phyloP scores from a whole-genome alignment of 64 coral and sea anemone species.

The Astreopora myriophthalma region DNA sequence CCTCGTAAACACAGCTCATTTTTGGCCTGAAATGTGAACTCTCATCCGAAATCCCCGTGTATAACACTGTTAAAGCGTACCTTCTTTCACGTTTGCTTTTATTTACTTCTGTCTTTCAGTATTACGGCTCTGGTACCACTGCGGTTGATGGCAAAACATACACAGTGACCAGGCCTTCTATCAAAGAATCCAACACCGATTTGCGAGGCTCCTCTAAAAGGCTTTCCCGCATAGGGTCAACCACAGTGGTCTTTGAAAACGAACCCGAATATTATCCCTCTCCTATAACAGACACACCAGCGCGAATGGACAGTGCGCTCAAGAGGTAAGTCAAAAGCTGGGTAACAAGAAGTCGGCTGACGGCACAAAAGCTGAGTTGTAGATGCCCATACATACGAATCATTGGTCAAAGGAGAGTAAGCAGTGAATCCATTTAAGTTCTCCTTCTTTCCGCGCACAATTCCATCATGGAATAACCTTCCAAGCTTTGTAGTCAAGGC shows the following conservation, averaged over 20 bases:
- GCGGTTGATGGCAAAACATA: constrained; percentile 85
- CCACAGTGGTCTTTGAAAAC: constrained; percentile 36
- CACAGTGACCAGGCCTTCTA: constrained; percentile 86
- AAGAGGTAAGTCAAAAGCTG: constrained; percentile 47
- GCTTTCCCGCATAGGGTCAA: constrained; percentile 80
- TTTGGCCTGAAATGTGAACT: too few species aligned
- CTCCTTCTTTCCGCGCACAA: too few species aligned
- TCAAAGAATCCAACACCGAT: constrained; percentile 86
- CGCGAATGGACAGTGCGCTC: constrained; percentile 54
- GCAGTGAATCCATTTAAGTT: too few species aligned
- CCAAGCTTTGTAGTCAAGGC: too few species aligned
- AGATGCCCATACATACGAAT: not conserved
- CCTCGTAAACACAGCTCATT: too few species aligned
- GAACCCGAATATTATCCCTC: constrained; percentile 72
- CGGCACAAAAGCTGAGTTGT: not conserved
- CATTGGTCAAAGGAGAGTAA: not conserved
- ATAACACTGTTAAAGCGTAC: too few species aligned
- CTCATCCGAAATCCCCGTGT: too few species aligned
- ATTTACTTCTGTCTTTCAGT: constrained; percentile 29
- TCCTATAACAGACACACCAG: constrained; percentile 77
- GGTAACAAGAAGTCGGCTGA: not conserved
- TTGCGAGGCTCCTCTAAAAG: constrained; percentile 86
- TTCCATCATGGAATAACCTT: too few species aligned
- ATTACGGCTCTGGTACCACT: constrained; percentile 71
- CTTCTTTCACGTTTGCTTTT: not conserved